Conservation (phyloP, 2,113 vertebrate species). For the Myotis brandtii region DNA sequence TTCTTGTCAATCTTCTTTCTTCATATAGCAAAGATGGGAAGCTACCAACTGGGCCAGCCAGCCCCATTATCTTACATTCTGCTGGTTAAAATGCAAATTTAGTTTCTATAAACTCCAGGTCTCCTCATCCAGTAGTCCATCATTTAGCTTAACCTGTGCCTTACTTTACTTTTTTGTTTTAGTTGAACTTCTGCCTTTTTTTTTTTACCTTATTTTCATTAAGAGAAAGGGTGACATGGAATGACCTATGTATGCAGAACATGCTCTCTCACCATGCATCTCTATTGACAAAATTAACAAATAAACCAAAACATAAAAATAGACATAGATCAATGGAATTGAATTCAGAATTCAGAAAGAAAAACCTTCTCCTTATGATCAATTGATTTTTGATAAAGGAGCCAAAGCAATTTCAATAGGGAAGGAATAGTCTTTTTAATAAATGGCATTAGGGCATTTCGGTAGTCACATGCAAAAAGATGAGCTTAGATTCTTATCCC, state of each 20-base stretch:
- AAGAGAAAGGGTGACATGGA: neutral
- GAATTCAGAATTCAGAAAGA: neutral
- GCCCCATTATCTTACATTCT: neutral
- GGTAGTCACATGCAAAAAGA: neutral
- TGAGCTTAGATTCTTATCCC: neutral
- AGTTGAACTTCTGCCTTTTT: neutral
- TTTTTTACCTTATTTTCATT: neutral
- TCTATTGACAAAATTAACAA: neutral
- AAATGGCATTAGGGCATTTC: neutral
- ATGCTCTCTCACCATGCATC: neutral
- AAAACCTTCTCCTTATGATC: neutral
- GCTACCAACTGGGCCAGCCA: neutral
- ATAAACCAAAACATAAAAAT: neutral
- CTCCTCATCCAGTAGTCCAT: neutral
- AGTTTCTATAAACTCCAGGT: neutral
- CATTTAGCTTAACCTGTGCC: neutral
- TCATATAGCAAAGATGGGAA: neutral
- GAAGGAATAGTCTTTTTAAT: neutral
- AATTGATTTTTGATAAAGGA: neutral
- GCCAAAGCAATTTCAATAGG: neutral
- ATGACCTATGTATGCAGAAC: neutral
- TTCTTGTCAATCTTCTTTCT: neutral
- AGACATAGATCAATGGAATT: neutral
- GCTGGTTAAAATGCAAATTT: neutral
- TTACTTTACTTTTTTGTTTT: neutral